These are phyloP conservation scores for Drosophila pegasa DNA, from an alignment of 2,888 invertebrate species.

Conservation along the genomic window DNA sequence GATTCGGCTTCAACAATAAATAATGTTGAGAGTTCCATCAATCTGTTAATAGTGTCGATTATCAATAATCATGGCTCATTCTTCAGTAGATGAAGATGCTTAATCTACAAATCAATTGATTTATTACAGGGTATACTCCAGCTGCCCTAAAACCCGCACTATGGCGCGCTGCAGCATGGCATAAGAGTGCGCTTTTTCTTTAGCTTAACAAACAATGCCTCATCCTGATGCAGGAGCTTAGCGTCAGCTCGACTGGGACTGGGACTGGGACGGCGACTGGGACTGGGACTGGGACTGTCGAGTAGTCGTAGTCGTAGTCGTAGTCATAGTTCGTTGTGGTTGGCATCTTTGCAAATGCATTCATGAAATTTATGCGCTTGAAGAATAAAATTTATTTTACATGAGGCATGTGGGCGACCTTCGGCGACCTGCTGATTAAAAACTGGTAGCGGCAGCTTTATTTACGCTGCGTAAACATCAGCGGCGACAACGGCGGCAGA, in stretches of 20 bases:
- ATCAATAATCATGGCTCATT: too few relatives aligned
- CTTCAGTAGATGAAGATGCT: too few relatives aligned
- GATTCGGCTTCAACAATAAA: too few relatives aligned
- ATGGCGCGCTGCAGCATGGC: background rate
- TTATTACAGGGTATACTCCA: slow-evolving; percentile 1
- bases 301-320: too few relatives aligned
- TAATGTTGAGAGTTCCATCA: too few relatives aligned
- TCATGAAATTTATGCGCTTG: slow-evolving; percentile 68
- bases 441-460: slow-evolving; percentile 55
- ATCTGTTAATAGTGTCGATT: too few relatives aligned
- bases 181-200: slow-evolving; percentile 17
- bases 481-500: slow-evolving; percentile 7
- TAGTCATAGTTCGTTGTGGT: slow-evolving; percentile 6
- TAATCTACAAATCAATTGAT: too few relatives aligned
- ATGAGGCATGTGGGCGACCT: slow-evolving; percentile 57
- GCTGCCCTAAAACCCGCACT: too few relatives aligned
- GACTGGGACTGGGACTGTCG: background rate
- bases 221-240: slow-evolving; percentile 11
- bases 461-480: slow-evolving; percentile 59
- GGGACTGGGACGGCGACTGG: background rate
- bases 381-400: slow-evolving; percentile 71
- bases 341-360: slow-evolving; percentile 52
- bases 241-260: slow-evolving; percentile 14
- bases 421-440: slow-evolving; percentile 65
- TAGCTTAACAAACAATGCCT: slow-evolving; percentile 14